Conservation (phyloP, 2,113 vertebrate genomes). For the Rhipidura dahli region DNA sequence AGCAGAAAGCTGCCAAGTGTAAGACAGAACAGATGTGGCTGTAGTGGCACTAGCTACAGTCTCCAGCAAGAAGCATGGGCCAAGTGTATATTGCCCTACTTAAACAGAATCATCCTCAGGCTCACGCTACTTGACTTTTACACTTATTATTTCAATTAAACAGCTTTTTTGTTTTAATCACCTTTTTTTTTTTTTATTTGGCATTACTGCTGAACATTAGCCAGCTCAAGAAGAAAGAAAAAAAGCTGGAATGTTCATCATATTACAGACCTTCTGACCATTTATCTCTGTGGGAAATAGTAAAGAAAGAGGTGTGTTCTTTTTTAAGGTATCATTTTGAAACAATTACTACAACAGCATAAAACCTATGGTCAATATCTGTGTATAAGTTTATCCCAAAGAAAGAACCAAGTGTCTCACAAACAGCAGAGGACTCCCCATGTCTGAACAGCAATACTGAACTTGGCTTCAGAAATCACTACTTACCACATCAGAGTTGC, state of each 20-base stretch:
- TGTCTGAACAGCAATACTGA: background rate
- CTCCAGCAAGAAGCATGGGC: background rate
- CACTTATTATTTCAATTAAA: background rate
- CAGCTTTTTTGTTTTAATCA: background rate
- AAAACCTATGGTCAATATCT: background rate
- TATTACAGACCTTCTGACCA: background rate
- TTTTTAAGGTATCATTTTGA: background rate
- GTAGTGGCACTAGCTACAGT: background rate
- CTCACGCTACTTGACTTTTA: background rate
- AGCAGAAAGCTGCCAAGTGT: background rate
- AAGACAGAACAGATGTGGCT: background rate
- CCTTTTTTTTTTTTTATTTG: background rate
- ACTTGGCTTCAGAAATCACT: background rate
- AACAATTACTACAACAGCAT: background rate
- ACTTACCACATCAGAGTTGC: constrained; percentile 97
- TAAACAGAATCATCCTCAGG: background rate
- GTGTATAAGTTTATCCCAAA: background rate
- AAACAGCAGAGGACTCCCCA: background rate
- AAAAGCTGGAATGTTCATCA: background rate
- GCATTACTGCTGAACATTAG: background rate
- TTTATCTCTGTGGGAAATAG: background rate
- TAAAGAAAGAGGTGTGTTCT: background rate
- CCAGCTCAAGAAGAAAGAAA: background rate
- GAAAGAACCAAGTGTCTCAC: background rate
- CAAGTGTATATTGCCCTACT: background rate